Conservation (phyloP, 1,140 invertebrate species). For the Drosophila carrolli region DNA sequence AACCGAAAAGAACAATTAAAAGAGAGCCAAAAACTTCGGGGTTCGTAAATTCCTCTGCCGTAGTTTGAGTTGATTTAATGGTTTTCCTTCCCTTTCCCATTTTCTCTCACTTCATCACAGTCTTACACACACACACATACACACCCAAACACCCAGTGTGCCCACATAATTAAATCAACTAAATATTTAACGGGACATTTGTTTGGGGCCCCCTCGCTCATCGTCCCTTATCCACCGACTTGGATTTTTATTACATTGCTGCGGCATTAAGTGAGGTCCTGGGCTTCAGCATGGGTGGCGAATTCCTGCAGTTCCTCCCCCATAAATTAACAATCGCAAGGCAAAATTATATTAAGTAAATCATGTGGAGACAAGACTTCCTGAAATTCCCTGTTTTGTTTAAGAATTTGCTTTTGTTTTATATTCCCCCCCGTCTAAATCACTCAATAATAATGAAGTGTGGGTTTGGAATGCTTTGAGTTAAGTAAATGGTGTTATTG, state of each 20-base stretch:
- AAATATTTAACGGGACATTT: constrained; percentile 82
- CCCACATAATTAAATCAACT: constrained; percentile 81
- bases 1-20: constrained; percentile 66
- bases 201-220: constrained; percentile 48
- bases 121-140: neutral
- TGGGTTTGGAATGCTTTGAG: neutral
- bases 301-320: constrained; percentile 16
- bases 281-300: constrained; percentile 22
- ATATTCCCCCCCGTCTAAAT: neutral
- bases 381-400: neutral
- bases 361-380: constrained; percentile 46
- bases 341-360: constrained; percentile 70
- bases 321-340: constrained; percentile 67
- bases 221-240: constrained; percentile 44
- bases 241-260: constrained; percentile 76
- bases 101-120: neutral
- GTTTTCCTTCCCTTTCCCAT: constrained; percentile 3
- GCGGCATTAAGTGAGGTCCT: constrained; percentile 65
- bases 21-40: constrained; percentile 35
- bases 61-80: constrained; percentile 81
- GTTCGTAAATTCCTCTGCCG: constrained; percentile 68
- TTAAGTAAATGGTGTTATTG: too few relatives aligned
- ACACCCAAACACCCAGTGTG: constrained; percentile 6
- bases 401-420: constrained; percentile 16
- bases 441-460: constrained; percentile 1